A percentile compares a stretch with the other conserved stretches of the same genome.
phyloP scores from a whole-genome alignment of 2,113 vertebrate species.

The Microtus ochrogaster region DNA sequence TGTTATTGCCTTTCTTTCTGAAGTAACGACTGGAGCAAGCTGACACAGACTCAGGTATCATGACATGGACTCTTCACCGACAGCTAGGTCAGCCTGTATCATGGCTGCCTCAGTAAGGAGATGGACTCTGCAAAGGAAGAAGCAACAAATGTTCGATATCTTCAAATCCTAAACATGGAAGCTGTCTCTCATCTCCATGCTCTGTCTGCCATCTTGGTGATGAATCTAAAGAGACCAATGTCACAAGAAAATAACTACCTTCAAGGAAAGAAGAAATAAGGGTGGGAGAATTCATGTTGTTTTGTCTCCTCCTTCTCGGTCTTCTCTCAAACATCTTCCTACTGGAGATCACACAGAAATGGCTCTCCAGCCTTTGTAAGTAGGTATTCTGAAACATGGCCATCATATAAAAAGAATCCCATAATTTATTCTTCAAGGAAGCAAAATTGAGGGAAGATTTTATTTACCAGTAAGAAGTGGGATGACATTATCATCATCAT shows the following conservation, averaged over 20 bases:
- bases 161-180: rapidly evolving
- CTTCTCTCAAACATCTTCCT: background rate
- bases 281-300: background rate
- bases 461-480: background rate
- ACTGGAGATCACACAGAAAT: background rate
- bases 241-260: background rate
- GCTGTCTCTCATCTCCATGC: rapidly evolving
- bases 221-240: background rate
- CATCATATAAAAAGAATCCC: background rate
- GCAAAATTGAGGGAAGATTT: background rate
- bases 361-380: background rate
- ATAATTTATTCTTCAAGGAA: background rate
- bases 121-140: background rate
- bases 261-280: background rate
- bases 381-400: background rate
- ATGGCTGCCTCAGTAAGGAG: background rate
- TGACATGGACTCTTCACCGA: background rate
- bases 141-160: rapidly evolving
- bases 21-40: background rate
- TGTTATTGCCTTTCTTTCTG: constrained; percentile 62
- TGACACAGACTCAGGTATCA: background rate
- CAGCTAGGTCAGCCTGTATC: background rate
- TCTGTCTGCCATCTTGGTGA: too few species aligned
- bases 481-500: too few species aligned
- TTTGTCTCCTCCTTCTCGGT: background rate